A percentile compares a stretch with the other conserved stretches of the same genome.
These are phyloP conservation scores for Trypoxylus dichotomus DNA, from an alignment of 1,140 invertebrate genomes.

Conservation along the genomic window DNA sequence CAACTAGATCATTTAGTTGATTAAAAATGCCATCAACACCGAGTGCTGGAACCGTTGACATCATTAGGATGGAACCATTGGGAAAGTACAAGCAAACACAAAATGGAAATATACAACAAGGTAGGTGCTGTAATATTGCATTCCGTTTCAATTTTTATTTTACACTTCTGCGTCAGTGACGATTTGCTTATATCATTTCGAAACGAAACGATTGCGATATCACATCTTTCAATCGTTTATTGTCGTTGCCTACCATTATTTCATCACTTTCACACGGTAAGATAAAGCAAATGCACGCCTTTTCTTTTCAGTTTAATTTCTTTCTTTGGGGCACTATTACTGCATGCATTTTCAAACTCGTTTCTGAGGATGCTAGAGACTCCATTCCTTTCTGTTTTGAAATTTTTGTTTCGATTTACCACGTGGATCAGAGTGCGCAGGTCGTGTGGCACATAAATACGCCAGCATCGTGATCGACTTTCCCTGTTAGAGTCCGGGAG, in stretches of 20 bases:
- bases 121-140: slow-evolving; percentile 39
- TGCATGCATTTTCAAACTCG: neutral
- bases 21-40: slow-evolving; percentile 9
- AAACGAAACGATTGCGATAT: too few species aligned
- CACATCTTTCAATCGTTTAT: too few species aligned
- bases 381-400: neutral
- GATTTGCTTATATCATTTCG: too few species aligned
- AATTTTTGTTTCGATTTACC: neutral
- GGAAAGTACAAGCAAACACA: slow-evolving; percentile 50
- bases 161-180: too few species aligned
- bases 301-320: neutral
- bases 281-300: slow-evolving; percentile 22
- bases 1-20: neutral
- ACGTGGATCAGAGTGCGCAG: neutral
- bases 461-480: neutral
- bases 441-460: neutral
- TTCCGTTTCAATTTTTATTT: neutral
- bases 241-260: too few species aligned
- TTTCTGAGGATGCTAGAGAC: neutral
- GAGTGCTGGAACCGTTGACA: slow-evolving; percentile 34
- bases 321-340: too few species aligned
- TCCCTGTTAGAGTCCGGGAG: neutral
- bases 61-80: slow-evolving; percentile 49
- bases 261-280: neutral
- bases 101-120: slow-evolving; percentile 49